Conservation (phyloP, 2,113 vertebrate species). For the Vidua macroura region DNA sequence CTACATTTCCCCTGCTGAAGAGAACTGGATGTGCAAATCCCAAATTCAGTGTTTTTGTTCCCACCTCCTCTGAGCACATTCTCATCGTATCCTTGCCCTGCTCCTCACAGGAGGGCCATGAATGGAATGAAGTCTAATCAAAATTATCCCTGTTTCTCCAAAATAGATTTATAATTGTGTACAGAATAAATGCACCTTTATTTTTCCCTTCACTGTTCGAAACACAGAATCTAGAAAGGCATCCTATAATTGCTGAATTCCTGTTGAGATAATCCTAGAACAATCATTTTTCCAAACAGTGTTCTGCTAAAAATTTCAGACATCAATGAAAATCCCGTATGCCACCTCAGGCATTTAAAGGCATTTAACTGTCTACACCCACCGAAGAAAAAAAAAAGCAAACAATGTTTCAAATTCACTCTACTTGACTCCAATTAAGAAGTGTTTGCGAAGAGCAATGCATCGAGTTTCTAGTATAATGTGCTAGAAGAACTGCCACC, state of each 20-base stretch:
- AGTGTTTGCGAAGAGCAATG: not conserved
- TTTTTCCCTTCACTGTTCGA: not conserved
- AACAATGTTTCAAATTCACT: not conserved
- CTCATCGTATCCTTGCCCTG: not conserved
- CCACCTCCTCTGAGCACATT: not conserved
- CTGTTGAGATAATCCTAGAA: not conserved
- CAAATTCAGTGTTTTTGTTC: not conserved
- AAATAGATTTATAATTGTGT: not conserved
- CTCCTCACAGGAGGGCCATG: not conserved
- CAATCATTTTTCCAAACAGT: not conserved
- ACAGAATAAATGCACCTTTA: not conserved
- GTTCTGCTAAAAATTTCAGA: not conserved
- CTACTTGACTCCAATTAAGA: slow-evolving; percentile 18
- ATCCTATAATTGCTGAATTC: not conserved
- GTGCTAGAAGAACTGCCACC: not conserved
- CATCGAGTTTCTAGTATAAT: not conserved
- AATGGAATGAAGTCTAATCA: not conserved
- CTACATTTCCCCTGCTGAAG: not conserved
- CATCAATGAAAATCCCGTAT: not conserved
- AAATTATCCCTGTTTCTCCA: not conserved
- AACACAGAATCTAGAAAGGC: not conserved
- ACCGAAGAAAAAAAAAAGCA: not conserved
- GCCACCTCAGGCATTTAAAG: not conserved
- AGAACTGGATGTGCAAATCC: not conserved
- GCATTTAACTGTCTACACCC: not conserved